A percentile compares a stretch with the other conserved stretches of the same genome.
Conservation (phyloP, 2,797 vertebrate genomes). For the Anguilla anguilla region DNA sequence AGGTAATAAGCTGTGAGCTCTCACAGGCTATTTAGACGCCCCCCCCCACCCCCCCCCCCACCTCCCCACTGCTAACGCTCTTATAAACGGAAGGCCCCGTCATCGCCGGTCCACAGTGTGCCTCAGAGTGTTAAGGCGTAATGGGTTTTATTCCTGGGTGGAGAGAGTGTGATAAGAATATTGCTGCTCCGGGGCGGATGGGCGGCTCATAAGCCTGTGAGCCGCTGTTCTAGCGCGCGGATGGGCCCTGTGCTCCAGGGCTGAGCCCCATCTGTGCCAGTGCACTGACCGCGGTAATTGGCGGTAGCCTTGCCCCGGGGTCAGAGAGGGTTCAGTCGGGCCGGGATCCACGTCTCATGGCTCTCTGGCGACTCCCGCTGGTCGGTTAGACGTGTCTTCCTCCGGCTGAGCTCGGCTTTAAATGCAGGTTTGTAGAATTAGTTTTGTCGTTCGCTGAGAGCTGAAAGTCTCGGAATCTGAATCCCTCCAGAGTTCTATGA, state of each 20-base stretch:
- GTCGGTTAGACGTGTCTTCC: no score
- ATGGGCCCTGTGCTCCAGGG: no score
- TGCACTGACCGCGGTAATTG: neutral
- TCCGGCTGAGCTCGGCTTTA: neutral
- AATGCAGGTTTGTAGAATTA: neutral
- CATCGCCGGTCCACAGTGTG: neutral
- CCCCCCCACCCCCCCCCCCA: neutral
- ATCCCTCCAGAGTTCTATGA: constrained; percentile 90
- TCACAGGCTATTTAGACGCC: neutral
- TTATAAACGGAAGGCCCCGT: neutral
- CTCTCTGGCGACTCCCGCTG: neutral
- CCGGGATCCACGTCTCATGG: neutral
- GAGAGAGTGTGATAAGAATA: neutral
- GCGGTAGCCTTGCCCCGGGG: no score
- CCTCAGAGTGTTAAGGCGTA: neutral
- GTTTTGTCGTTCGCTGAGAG: neutral
- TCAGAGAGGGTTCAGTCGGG: neutral
- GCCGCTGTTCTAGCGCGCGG: no score
- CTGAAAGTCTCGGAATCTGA: neutral
- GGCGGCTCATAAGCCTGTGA: neutral
- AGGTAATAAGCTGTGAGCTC: neutral
- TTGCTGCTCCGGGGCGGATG: neutral
- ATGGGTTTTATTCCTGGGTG: neutral
- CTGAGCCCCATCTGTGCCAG: neutral
- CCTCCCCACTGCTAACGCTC: neutral